Evolutionary conservation across 2,113 vertebrate genomes (phyloP), one percentile per base, ranked within the genome.

Genomic region (Xiphorhynchus elegans): DNA sequence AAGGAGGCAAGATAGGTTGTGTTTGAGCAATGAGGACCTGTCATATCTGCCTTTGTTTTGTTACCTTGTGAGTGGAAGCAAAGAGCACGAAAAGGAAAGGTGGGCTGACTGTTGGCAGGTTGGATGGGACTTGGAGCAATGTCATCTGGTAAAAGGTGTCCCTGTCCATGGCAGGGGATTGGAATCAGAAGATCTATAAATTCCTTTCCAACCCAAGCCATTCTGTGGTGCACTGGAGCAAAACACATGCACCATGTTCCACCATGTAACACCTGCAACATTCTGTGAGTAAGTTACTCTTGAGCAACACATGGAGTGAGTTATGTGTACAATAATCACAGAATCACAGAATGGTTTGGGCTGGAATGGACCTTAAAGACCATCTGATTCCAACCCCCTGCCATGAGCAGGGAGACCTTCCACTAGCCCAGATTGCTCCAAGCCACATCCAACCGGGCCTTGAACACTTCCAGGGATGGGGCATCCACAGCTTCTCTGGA

Each of bases 231-330:
- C 19, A 3, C 21, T 21, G 29, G 12, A 81, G 11, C 1, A 21
- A 29, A 82, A 55, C 17, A 16, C 7, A 4, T 2, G 6, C 7
- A 14, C 35, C 21, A 23, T 10, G 6, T 24, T 14, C 52, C 40
- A 47, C 47, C 40, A 8, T 0, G 2, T 8, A 29, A n/a, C 1
- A 2, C 20, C 33, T 50, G 10, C 37, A 63, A 10, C 42, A 33
- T 67, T 62, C 64, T 67, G 10, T 25, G 44, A 15, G 55, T 11
- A 44, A 8, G 5, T 74, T 70, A 33, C 13, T 35, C n/a, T 46
- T 39, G 33, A 82, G 24, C 16, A 47, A n/a, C 7, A 40, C 4
- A 3, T 9, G 24, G 17, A 17, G 13, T 47, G 21, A 72, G 6
- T 6, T 56, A 20, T 24, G 7, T 26, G 15, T 23, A 8, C 9